Percentiles rank a stretch among this genome's conserved stretches.
Evolutionary conservation across 2,797 vertebrate genomes (phyloP).

Genomic region (Clamator glandarius): DNA sequence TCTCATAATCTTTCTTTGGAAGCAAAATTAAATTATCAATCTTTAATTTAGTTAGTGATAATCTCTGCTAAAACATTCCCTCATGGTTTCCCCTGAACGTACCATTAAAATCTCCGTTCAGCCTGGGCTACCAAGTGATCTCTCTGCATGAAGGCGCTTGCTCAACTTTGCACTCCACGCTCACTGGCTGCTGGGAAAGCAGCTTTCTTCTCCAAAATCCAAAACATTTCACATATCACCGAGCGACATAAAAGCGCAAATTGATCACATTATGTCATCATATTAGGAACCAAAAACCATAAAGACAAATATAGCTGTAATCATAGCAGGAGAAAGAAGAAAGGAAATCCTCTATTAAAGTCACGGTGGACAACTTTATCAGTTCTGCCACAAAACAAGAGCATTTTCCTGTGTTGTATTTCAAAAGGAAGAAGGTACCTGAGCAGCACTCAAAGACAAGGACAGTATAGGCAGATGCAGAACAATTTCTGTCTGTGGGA

Average conservation of each 20-base stretch:
- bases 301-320: neutral
- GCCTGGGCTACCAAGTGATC: slow-evolving; percentile 40
- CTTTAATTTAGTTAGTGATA: slow-evolving; percentile 75
- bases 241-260: neutral
- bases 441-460: neutral
- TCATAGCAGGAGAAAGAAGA: neutral
- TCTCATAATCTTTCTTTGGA: slow-evolving; percentile 64
- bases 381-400: neutral
- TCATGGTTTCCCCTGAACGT: slow-evolving; percentile 58
- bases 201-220: slow-evolving; percentile 19
- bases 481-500: slow-evolving; percentile 18
- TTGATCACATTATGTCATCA: neutral
- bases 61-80: slow-evolving; percentile 67
- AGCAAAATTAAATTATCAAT: slow-evolving; percentile 74
- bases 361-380: neutral
- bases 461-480: neutral
- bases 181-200: slow-evolving; percentile 54
- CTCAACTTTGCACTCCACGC: slow-evolving; percentile 62
- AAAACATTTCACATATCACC: neutral
- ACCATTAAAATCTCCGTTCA: slow-evolving; percentile 48
- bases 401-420: neutral
- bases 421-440: neutral
- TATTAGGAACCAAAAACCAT: neutral
- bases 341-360: neutral
- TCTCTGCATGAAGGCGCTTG: slow-evolving; percentile 4